Conservation (phyloP, 2,113 vertebrate species). For the Amazona guildingii region DNA sequence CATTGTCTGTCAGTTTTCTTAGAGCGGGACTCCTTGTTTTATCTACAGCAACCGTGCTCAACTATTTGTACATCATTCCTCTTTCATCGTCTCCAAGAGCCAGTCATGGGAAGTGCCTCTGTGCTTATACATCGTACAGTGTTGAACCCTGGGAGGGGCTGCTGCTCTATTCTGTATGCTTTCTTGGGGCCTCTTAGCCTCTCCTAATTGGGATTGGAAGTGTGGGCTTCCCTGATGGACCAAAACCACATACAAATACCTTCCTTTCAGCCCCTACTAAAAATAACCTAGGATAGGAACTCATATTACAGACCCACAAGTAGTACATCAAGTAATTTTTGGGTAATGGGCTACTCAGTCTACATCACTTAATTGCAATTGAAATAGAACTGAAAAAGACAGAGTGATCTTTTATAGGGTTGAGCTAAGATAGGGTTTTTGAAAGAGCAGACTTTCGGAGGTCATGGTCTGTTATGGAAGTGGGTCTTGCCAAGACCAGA, state of each 20-base stretch:
- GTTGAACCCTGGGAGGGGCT: background rate
- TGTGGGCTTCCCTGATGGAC: background rate
- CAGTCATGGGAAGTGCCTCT: background rate
- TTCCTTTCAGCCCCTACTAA: background rate
- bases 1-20: background rate
- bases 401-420: background rate
- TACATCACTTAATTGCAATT: background rate
- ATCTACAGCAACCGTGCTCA: conserved; percentile 1
- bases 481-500: background rate
- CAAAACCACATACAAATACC: background rate
- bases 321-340: background rate
- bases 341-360: background rate
- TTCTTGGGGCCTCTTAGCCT: background rate
- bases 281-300: background rate
- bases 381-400: background rate
- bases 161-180: background rate
- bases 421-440: background rate
- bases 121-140: background rate
- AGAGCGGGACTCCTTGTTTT: background rate
- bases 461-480: background rate
- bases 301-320: background rate
- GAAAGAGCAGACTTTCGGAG: background rate
- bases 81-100: background rate
- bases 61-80: background rate
- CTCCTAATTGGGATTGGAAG: background rate